phyloP scores from a whole-genome alignment of 2,797 vertebrate genomes.

The Gymnoscopelus braueri region DNA sequence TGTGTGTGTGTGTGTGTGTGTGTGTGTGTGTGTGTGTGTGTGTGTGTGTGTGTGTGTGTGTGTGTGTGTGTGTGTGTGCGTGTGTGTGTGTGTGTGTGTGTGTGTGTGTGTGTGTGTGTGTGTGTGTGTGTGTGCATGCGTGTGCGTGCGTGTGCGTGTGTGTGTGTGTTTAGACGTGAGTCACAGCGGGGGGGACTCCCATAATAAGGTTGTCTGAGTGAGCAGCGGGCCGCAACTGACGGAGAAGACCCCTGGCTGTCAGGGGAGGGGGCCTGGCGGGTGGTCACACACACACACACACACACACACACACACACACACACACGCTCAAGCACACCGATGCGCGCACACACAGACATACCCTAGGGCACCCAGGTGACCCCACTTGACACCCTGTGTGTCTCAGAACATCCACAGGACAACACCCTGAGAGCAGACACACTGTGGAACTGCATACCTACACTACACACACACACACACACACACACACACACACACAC shows the following conservation, averaged over 20 bases:
- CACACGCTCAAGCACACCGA: slow-evolving; percentile 12
- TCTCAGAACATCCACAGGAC: slow-evolving; percentile 22
- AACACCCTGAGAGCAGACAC: slow-evolving; percentile 8
- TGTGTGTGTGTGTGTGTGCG: slow-evolving; percentile 36
- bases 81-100: slow-evolving; percentile 40
- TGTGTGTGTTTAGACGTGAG: slow-evolving; percentile 53
- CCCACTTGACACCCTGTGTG: slow-evolving; percentile 54
- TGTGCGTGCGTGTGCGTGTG: not conserved
- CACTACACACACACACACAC: not conserved
- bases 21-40: slow-evolving; percentile 43
- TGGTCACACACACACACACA: slow-evolving; percentile 51
- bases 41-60: slow-evolving; percentile 47
- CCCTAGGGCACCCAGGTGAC: slow-evolving; percentile 53
- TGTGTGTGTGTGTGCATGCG: slow-evolving; percentile 41
- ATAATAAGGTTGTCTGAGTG: slow-evolving; percentile 78
- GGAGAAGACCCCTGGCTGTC: slow-evolving; percentile 74
- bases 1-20: slow-evolving; percentile 36
- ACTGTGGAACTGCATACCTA: slow-evolving; percentile 19
- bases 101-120: slow-evolving; percentile 37
- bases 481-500: slow-evolving; percentile 1
- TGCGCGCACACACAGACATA: not conserved
- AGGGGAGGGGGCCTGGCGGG: slow-evolving; percentile 65
- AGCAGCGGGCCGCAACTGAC: slow-evolving; percentile 79
- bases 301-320: slow-evolving; percentile 37
- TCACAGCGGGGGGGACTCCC: slow-evolving; percentile 66